These are phyloP conservation scores for Felis chaus DNA, from an alignment of 2,113 vertebrate species.

Conservation along the genomic window DNA sequence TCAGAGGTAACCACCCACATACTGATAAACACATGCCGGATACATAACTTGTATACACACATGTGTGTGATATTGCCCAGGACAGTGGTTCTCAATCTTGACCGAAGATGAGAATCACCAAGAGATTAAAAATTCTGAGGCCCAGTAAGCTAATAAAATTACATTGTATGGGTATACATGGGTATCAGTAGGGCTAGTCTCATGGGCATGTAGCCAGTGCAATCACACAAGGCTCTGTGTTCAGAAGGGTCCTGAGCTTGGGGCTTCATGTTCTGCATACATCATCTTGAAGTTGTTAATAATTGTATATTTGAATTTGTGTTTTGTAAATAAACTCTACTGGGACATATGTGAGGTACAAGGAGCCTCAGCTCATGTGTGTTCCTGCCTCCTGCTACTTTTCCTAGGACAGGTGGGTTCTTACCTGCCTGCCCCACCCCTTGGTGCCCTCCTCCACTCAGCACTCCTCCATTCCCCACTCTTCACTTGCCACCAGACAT, in stretches of 20 bases:
- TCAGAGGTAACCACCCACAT: background rate
- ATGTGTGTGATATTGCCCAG: background rate
- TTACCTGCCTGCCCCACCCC: background rate
- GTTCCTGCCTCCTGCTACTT: background rate
- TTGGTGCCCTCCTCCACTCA: background rate
- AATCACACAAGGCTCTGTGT: background rate
- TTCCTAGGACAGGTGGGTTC: background rate
- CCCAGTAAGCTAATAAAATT: background rate
- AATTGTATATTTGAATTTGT: background rate
- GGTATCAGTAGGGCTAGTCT: background rate
- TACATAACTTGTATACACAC: background rate
- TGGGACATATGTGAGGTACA: accelerated
- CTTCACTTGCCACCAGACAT: background rate
- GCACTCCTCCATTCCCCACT: accelerated
- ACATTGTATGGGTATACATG: background rate
- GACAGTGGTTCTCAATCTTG: background rate
- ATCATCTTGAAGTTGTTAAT: background rate
- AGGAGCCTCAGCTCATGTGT: background rate
- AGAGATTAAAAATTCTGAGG: background rate
- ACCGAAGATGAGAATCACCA: background rate
- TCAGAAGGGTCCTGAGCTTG: background rate
- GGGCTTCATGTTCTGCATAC: background rate
- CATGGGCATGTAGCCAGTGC: too few relatives aligned
- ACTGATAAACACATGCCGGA: background rate
- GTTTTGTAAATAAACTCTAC: background rate